Percentiles rank a stretch among this genome's conserved stretches.
These are phyloP conservation scores for Gallinago solitaria DNA, from an alignment of 2,797 vertebrate genomes.

Conservation along the genomic window DNA sequence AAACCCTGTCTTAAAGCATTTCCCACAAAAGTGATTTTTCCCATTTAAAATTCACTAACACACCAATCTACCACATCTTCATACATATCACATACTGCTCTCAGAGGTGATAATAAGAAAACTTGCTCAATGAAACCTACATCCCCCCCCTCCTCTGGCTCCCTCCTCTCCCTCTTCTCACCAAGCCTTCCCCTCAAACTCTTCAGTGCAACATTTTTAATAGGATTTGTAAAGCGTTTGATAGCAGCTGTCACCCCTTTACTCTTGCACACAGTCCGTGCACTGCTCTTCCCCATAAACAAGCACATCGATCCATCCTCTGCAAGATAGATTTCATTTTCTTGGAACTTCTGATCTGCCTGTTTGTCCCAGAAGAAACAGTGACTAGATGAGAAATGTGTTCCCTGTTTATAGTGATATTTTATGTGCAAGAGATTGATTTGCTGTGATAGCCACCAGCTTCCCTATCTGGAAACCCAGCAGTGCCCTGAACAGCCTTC, in stretches of 20 bases:
- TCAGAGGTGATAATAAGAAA: background rate
- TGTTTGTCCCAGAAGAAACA: slow-evolving; percentile 9
- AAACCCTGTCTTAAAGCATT: background rate
- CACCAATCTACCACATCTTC: background rate
- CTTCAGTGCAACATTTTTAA: background rate
- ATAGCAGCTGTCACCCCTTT: slow-evolving; percentile 5
- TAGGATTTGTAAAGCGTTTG: background rate
- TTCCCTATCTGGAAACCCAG: background rate
- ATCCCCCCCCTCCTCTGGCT: background rate
- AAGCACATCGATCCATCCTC: background rate
- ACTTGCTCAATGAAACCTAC: background rate
- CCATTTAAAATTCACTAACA: slow-evolving; percentile 1
- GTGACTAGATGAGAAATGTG: slow-evolving; percentile 6
- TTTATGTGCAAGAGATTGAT: slow-evolving; percentile 26
- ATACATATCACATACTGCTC: background rate
- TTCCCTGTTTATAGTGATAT: background rate
- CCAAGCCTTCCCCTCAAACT: background rate
- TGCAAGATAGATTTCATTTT: slow-evolving; percentile 10
- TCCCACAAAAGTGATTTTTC: background rate
- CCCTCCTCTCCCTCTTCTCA: background rate
- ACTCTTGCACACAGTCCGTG: background rate
- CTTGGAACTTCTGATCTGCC: background rate
- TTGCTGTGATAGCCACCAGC: background rate
- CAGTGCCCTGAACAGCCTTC: background rate
- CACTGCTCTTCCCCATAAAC: background rate